Base-by-base conservation (phyloP, 2,888 invertebrate species). In the Agriopis marginaria region DNA sequence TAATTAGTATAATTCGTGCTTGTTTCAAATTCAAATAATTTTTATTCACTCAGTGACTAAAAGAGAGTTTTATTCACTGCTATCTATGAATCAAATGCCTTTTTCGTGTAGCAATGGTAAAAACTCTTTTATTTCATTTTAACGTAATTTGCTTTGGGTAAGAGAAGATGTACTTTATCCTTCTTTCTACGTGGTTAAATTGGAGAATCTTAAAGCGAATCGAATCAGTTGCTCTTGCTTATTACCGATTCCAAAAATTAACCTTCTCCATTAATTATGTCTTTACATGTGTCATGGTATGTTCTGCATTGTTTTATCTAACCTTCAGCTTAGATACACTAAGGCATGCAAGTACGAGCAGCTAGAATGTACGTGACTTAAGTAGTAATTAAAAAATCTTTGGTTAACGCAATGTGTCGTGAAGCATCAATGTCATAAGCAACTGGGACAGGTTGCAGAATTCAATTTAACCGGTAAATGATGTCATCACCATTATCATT, bases 371-470 rank as follows among this genome's bases (percentile, higher is more conserved):
- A 72, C 68, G 73, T 75, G 72, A 72, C 72, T 72, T 61, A 63
- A 59, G 61, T 69, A 67, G 67, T 68, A 71, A 75, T 70, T 69
- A 53, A 65, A 66, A 63, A 70, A 63, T 40, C 64, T 54, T 71
- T 54, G 47, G 50, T 63, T 66, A 62, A 68, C 58, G 59, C 74
- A 70, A 74, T 65, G 61, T 32, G 50, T 39, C 14, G 50, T 32
- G 58, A 61, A 68, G 63, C 68, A 42, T 71, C 71, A 75, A 70
- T 74, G 72, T 73, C 66, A 68, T 67, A 67, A 45, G 60, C 47
- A 69, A 70, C 42, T 72, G 51, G 68, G 51, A 65, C 68, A 69
- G 66, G 68, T n/a, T 66, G 65, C 49, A 71, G 51, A 68, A 72
- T 71, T 69, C 44, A 32, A 67, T 66, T 68, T 44, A 7, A 59